phyloP scores from a whole-genome alignment of 2,113 vertebrate species.

The Fulica atra region DNA sequence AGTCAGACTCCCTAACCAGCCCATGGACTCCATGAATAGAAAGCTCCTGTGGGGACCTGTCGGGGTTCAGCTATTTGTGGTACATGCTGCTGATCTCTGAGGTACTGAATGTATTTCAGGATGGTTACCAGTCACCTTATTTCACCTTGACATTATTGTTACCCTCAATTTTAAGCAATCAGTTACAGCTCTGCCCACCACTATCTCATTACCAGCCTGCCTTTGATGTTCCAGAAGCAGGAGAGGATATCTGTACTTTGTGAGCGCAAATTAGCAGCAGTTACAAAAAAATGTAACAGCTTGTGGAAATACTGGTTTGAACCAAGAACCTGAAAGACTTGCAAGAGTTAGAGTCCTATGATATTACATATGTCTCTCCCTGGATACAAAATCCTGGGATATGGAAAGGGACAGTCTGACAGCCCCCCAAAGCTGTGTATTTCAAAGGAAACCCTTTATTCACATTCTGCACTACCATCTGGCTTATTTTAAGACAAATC shows the following conservation, averaged over 20 bases:
- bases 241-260: not conserved
- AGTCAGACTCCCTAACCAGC: not conserved
- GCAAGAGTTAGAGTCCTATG: not conserved
- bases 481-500: not conserved
- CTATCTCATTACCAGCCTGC: not conserved
- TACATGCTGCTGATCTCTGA: not conserved
- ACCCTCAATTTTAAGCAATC: not conserved
- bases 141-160: not conserved
- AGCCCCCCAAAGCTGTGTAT: not conserved
- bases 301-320: conserved; percentile 9
- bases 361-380: not conserved
- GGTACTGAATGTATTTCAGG: not conserved
- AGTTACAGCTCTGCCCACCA: not conserved
- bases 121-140: not conserved
- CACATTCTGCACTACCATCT: not conserved
- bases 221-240: not conserved
- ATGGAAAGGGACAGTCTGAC: not conserved
- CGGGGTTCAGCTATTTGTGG: not conserved
- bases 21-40: too few species aligned
- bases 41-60: not conserved
- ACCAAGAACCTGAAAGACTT: not conserved
- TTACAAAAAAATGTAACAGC: not conserved
- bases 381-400: not conserved
- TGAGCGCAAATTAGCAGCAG: not conserved
- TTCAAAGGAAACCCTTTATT: not conserved